These are phyloP conservation scores for Malacosoma neustria DNA, from an alignment of 2,888 invertebrate genomes.

Conservation along the genomic window DNA sequence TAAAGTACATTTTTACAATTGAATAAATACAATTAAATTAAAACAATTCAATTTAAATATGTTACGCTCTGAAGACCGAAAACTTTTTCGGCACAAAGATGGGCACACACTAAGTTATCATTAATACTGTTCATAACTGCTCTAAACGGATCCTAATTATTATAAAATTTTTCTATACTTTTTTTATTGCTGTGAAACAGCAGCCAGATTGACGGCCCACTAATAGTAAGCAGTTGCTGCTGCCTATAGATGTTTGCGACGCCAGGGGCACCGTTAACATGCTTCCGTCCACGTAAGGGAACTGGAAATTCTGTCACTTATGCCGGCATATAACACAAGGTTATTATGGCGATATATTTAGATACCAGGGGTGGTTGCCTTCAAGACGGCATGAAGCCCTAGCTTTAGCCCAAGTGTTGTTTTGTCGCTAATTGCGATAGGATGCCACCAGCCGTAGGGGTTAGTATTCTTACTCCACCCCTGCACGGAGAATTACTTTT, in stretches of 20 bases:
- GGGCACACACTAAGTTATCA: background rate
- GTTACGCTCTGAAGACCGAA: background rate
- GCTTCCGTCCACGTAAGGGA: background rate
- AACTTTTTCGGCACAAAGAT: constrained; percentile 3
- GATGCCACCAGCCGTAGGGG: too few relatives aligned
- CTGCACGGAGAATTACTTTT: too few relatives aligned
- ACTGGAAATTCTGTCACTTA: too few relatives aligned
- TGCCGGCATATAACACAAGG: too few relatives aligned
- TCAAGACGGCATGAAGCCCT: too few relatives aligned
- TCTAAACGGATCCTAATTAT: background rate
- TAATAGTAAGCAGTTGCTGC: background rate
- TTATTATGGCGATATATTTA: too few relatives aligned
- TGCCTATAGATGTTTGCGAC: background rate
- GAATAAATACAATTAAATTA: background rate
- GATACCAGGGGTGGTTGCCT: too few relatives aligned
- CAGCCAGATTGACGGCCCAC: background rate
- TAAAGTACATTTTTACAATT: background rate
- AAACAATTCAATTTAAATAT: background rate
- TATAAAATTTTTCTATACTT: too few relatives aligned
- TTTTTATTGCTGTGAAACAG: too few relatives aligned
- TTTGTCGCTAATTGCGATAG: too few relatives aligned
- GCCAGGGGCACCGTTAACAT: background rate
- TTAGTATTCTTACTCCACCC: too few relatives aligned
- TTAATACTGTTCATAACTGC: background rate
- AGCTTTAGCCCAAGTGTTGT: too few relatives aligned